Evolutionary conservation across 2,797 vertebrate genomes (phyloP).

Genomic region (Antennarius maculatus): DNA sequence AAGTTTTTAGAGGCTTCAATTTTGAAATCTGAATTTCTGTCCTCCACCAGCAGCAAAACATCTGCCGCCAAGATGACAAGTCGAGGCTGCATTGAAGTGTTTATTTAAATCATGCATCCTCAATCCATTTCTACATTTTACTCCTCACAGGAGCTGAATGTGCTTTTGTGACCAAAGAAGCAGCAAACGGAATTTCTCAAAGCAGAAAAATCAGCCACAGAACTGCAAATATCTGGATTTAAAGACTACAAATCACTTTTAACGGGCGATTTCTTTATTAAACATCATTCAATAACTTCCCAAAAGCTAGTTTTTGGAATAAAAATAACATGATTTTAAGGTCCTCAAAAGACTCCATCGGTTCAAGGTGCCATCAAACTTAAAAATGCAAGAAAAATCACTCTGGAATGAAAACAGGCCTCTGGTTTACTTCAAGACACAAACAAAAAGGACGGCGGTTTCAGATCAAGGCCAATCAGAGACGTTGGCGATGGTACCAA

Average conservation of each 20-base stretch:
- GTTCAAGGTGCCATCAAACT: not conserved
- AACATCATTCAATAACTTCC: too few species aligned
- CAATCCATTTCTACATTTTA: conserved; percentile 14
- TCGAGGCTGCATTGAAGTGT: conserved; percentile 19
- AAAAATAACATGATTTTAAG: conserved; percentile 1
- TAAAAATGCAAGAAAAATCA: conserved; percentile 23
- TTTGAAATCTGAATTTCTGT: conserved; percentile 5
- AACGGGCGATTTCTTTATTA: not conserved
- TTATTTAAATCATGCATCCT: conserved; percentile 40
- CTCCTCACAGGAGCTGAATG: conserved; percentile 8
- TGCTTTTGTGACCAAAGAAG: not conserved
- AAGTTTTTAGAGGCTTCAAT: not conserved
- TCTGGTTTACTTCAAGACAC: conserved; percentile 38
- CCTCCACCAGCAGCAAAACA: conserved; percentile 10
- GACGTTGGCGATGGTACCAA: conserved; percentile 56
- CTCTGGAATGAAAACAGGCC: conserved; percentile 25
- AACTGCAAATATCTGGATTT: too few species aligned
- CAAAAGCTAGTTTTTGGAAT: conserved; percentile 1
- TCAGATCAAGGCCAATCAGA: conserved; percentile 62
- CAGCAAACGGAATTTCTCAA: not conserved
- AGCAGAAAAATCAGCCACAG: not conserved
- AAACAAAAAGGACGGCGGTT: conserved; percentile 74
- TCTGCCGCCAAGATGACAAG: conserved; percentile 35
- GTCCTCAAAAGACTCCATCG: not conserved
- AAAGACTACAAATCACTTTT: not conserved